Base-by-base conservation (phyloP, 2,888 invertebrate genomes). In the Liopterus haemorrhoidalis region DNA sequence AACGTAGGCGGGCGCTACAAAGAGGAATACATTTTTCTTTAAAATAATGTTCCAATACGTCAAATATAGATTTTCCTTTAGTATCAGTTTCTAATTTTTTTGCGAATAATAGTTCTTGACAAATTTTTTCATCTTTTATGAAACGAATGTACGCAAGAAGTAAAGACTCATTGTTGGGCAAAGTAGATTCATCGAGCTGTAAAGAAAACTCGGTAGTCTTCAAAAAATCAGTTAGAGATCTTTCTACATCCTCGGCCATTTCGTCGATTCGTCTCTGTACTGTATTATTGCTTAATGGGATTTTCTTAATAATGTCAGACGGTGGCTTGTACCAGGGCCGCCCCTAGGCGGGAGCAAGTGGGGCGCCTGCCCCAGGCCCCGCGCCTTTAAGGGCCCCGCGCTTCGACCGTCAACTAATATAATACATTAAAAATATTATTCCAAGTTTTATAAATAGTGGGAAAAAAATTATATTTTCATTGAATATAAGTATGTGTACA, bases 161-260 rank as follows among this genome's bases (percentile, higher is more conserved):
- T 32, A 56, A 35, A 33, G 50, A 45, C 49, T 49, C 51, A 50
- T 56, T 56, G 46, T 48, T 55, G 49, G 55, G 53, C 50, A 59
- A 58, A 56, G 55, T 59, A 50, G 55, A 58, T 54, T 59, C 55
- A 49, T 58, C 56, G 20, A 59, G 35, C 41, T 56, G 46, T 20
- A 51, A 43, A 45, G 50, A 51, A 48, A 59, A 59, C 50, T 59
- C 49, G 41, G 46, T 53, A 19, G 52, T 56, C 48, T 56, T 39
- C 45, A 52, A 28, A 54, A 49, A 48, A 53, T 54, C 46, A 35
- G 53, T 53, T 49, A 57, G 57, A 21, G 52, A 55, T 33, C 47
- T 48, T 56, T 58, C 54, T 49, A n/a, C n/a, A 57, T 59, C n/a
- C n/a, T n/a, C n/a, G n/a, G n/a, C n/a, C 55, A 58, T 61, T 57